Base-by-base conservation (phyloP, 2,797 vertebrate species). In the Helostoma temminkii region DNA sequence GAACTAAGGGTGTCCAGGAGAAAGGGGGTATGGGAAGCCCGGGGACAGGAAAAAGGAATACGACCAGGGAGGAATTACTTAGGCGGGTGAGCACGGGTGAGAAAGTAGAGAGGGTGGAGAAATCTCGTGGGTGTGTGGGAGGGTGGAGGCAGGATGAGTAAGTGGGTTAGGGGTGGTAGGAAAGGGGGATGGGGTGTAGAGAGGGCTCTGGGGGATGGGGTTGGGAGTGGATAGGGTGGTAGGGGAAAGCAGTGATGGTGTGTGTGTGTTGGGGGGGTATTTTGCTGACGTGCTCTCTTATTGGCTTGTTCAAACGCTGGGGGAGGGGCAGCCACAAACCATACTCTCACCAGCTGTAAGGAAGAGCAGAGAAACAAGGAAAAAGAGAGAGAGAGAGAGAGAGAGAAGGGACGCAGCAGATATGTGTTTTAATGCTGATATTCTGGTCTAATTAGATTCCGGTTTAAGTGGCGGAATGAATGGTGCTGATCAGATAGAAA, bases 301-400 rank as follows among this genome's bases (percentile, higher is more conserved):
- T 94, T 94, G 93, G 94, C 88, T 89, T 84, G 89, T 93, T 94
- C 85, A 92, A 93, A 93, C 36, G 64, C 80, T 87, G 93, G 92
- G 92, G 94, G 93, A 91, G 93, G 93, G 91, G 91, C 91, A 89
- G 89, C 81, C 88, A 81, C 85, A 81, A 78, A 87, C 87, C 85
- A 91, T 89, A 89, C 87, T 87, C 88, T 92, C 91, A 91, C 91
- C 93, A 94, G 93, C 93, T 94, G 93, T 93, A 91, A 85, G 82
- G 89, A 88, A 91, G 86, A 87, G 84, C 76, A 84, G 67, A 80
- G 85, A 88, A 84, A 90, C 87, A 91, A 89, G 88, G 88, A 80
- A 80, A 78, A 82, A 55, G 70, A 58, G 69, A 34, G 81, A 62
- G 71, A 53, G 67, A 34, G 82, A 62, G 69, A 34, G 50, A 12